These are phyloP conservation scores for Pardalotus punctatus DNA, from an alignment of 2,113 vertebrate species.

Conservation along the genomic window DNA sequence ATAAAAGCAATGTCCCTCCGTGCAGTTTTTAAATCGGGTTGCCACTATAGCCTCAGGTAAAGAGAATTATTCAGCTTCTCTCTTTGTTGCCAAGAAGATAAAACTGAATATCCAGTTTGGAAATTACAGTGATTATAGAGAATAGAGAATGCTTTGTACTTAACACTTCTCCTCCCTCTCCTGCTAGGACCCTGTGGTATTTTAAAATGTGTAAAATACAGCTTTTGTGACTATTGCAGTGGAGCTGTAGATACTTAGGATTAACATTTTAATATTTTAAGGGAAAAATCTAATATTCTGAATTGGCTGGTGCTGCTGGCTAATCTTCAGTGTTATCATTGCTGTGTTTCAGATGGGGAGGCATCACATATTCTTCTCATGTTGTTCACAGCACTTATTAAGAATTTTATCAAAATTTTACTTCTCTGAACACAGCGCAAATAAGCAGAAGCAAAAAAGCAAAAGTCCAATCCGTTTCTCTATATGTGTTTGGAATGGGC, in stretches of 20 bases:
- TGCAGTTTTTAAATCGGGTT: neutral
- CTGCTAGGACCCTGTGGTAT: neutral
- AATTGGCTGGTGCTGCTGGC: neutral
- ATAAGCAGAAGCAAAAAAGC: neutral
- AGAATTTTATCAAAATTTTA: neutral
- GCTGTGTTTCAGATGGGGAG: neutral
- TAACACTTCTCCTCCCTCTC: neutral
- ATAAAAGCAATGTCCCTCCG: neutral
- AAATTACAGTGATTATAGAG: neutral
- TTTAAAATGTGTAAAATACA: neutral
- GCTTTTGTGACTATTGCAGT: neutral
- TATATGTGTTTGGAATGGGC: neutral
- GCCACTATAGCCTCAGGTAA: neutral
- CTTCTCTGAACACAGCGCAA: neutral
- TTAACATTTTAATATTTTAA: neutral
- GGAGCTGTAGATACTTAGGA: neutral
- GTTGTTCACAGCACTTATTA: neutral
- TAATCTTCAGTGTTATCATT: neutral
- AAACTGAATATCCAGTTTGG: neutral
- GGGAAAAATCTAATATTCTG: neutral
- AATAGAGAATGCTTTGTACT: neutral
- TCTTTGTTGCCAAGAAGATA: neutral
- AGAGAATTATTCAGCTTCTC: neutral
- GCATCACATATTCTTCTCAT: neutral
- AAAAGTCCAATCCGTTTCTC: neutral